phyloP scores from a whole-genome alignment of 2,797 vertebrate genomes.

The Mormyrops attenuatus region DNA sequence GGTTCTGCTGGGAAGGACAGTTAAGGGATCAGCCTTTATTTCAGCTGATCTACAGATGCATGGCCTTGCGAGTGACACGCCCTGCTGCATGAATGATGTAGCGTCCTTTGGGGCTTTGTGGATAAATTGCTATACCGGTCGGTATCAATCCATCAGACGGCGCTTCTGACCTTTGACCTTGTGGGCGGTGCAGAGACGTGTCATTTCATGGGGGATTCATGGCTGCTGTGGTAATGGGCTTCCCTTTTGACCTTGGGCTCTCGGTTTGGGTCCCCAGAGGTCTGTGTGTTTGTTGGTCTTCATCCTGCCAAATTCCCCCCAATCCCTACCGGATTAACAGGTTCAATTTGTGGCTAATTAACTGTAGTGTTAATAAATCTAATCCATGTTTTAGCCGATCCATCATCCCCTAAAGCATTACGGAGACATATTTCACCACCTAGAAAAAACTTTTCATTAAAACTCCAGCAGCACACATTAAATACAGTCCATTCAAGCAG shows the following conservation, averaged over 20 bases:
- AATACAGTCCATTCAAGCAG: background rate
- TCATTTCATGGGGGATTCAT: background rate
- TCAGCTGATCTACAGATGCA: background rate
- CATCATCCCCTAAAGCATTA: background rate
- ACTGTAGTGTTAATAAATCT: background rate
- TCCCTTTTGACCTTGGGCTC: background rate
- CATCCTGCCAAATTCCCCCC: background rate
- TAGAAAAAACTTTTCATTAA: background rate
- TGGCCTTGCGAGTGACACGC: background rate
- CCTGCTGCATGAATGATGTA: background rate
- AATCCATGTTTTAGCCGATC: background rate
- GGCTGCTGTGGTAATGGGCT: background rate
- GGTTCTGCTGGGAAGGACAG: background rate
- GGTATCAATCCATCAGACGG: background rate
- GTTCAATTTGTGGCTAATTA: constrained; percentile 7
- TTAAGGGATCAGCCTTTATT: background rate
- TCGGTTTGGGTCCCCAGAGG: background rate
- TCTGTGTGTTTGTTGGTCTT: background rate
- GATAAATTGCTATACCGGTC: background rate
- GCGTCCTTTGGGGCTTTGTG: background rate
- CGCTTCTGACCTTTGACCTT: background rate
- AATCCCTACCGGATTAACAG: background rate
- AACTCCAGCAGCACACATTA: background rate
- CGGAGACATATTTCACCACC: background rate
- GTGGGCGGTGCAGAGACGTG: background rate